Evolutionary conservation across 2,113 vertebrate genomes (phyloP).

Genomic region (Bettongia penicillata): DNA sequence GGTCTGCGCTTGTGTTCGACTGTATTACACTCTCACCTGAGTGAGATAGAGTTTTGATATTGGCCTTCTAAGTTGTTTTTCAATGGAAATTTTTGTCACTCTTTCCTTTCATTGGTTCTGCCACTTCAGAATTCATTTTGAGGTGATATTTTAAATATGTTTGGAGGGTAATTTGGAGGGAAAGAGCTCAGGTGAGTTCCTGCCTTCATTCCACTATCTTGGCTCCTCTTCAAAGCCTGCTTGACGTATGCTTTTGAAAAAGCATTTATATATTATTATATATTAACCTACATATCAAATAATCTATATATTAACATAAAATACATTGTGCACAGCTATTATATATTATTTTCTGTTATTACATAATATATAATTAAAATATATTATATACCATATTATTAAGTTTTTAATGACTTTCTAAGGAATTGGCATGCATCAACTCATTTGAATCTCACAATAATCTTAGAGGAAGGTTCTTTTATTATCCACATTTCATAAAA

Average conservation of each 20-base stretch:
- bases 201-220: not conserved
- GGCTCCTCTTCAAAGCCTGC: not conserved
- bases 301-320: not conserved
- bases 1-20: not conserved
- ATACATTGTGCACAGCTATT: too few relatives aligned
- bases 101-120: not conserved
- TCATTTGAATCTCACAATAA: not conserved
- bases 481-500: not conserved
- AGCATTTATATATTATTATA: not conserved
- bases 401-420: not conserved
- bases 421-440: not conserved
- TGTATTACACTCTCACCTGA: not conserved
- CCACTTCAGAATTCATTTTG: not conserved
- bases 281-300: too few relatives aligned
- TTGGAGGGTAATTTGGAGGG: not conserved
- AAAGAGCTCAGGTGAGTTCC: not conserved
- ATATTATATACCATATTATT: not conserved
- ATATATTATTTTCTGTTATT: not conserved
- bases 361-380: not conserved
- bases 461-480: not conserved
- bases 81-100: too few relatives aligned
- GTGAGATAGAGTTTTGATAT: not conserved
- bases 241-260: not conserved
- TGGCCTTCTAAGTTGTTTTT: not conserved
- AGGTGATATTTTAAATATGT: not conserved